These are phyloP conservation scores for Rhyacophila evoluta DNA, from an alignment of 2,888 invertebrate genomes.

Conservation along the genomic window DNA sequence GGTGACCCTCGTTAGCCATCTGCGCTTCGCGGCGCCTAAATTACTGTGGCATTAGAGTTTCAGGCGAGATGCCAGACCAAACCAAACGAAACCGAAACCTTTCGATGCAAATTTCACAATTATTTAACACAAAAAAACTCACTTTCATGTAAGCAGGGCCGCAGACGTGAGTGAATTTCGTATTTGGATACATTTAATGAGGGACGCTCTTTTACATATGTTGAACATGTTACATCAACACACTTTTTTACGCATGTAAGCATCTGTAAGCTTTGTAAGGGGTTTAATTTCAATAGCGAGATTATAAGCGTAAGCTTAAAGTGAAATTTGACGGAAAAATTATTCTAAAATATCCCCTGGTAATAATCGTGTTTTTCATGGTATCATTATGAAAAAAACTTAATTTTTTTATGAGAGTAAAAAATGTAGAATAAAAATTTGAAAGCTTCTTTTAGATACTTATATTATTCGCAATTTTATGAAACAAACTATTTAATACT, in stretches of 20 bases:
- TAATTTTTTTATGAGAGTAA: no score
- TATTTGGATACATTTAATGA: not conserved
- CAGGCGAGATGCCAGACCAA: not conserved
- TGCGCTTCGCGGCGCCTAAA: not conserved
- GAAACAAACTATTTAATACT: no score
- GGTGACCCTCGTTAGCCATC: constrained; percentile 20
- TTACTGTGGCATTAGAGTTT: constrained; percentile 10
- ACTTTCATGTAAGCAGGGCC: not conserved
- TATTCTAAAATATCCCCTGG: no score
- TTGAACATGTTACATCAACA: not conserved
- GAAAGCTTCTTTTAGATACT: no score
- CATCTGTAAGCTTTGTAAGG: not conserved
- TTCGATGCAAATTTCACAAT: constrained; percentile 22
- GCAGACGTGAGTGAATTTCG: not conserved
- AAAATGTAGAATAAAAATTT: no score
- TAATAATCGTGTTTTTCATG: no score
- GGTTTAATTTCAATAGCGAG: no score
- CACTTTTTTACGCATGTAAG: not conserved
- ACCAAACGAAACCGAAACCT: not conserved
- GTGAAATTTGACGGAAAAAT: no score
- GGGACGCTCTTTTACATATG: not conserved
- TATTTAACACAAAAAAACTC: not conserved
- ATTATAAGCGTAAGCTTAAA: no score
- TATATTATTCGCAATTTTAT: no score
- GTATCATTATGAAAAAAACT: no score